Percentiles rank a stretch among this genome's conserved stretches.
phyloP scores from a whole-genome alignment of 2,113 vertebrate genomes.

The Ictalurus punctatus region DNA sequence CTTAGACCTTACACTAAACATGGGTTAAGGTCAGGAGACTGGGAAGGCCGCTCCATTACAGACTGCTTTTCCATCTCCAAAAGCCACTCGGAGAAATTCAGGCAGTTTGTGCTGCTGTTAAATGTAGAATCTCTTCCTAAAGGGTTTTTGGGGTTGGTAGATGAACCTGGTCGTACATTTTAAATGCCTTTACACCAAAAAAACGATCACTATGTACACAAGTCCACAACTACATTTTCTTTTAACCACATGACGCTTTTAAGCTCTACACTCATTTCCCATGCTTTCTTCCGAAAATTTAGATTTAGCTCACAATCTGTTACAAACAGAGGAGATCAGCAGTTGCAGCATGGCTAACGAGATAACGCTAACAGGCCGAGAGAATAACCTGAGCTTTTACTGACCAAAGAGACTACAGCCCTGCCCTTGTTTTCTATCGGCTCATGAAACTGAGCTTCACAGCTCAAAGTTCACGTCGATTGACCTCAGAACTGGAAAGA shows the following conservation, averaged over 20 bases:
- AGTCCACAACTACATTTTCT: not conserved
- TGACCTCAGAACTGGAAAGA: not conserved
- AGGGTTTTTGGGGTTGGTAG: not conserved
- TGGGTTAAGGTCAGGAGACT: not conserved
- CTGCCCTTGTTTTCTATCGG: not conserved
- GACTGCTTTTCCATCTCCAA: not conserved
- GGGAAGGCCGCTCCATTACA: not conserved
- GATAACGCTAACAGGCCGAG: not conserved
- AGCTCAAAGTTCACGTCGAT: not conserved
- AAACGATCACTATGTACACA: not conserved
- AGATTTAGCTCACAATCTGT: constrained; percentile 10
- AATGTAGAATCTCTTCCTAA: not conserved
- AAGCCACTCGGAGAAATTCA: not conserved
- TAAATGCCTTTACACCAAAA: not conserved
- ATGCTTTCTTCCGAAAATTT: not conserved
- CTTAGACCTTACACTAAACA: not conserved
- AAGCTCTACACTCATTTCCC: too few species aligned
- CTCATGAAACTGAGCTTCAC: not conserved
- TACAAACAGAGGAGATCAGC: constrained; percentile 1
- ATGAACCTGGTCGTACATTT: not conserved
- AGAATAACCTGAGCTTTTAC: not conserved
- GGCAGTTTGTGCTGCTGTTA: not conserved
- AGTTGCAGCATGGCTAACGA: not conserved
- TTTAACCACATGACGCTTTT: too few species aligned
- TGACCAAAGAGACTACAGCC: not conserved